Conservation (phyloP, 2,113 vertebrate genomes). For the Phylloscopus trochilus region DNA sequence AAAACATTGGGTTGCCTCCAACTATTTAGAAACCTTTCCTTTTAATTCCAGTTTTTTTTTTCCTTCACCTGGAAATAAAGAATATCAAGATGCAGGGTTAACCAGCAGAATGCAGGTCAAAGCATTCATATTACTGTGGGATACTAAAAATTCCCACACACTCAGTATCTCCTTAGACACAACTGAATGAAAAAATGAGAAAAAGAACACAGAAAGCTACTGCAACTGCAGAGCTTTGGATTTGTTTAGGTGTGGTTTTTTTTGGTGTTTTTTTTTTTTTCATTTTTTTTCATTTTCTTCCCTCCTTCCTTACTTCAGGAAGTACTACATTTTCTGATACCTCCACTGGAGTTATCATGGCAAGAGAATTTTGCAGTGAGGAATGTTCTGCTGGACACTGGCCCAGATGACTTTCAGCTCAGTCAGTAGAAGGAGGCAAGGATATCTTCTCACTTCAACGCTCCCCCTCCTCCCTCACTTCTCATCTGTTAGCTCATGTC, state of each 20-base stretch:
- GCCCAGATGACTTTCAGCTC: not conserved
- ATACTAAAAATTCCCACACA: not conserved
- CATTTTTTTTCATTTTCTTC: not conserved
- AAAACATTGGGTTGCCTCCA: not conserved
- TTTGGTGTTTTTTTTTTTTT: not conserved
- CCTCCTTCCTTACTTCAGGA: not conserved
- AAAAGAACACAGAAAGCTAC: not conserved
- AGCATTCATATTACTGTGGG: not conserved
- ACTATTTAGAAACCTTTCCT: not conserved
- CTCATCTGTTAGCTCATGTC: constrained; percentile 11
- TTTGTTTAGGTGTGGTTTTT: not conserved
- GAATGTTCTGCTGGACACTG: not conserved
- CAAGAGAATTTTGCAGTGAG: not conserved
- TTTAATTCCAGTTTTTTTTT: not conserved
- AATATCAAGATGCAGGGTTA: not conserved
- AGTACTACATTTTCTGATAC: not conserved
- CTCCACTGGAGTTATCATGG: not conserved
- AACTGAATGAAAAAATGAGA: not conserved
- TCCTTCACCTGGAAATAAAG: not conserved
- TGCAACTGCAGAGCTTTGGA: not conserved
- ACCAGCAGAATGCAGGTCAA: not conserved
- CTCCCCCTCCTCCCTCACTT: not conserved
- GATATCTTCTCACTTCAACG: not conserved
- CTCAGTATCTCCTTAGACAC: not conserved
- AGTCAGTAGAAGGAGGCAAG: not conserved